Conservation (phyloP, 2,113 vertebrate genomes). For the Pungitius pungitius region DNA sequence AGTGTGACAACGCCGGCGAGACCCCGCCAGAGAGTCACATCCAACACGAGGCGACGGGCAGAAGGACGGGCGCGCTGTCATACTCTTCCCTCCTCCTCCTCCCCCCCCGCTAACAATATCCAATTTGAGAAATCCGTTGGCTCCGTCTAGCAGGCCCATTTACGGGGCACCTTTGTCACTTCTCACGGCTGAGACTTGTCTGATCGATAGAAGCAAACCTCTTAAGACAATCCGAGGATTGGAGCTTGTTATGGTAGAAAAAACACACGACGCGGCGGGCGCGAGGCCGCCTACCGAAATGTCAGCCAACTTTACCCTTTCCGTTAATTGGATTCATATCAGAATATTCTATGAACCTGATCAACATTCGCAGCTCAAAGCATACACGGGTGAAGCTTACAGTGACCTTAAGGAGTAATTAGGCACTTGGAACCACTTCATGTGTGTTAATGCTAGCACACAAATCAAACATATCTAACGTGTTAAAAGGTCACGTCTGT, state of each 20-base stretch:
- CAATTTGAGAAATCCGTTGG: slow-evolving; percentile 10
- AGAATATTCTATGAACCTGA: slow-evolving; percentile 11
- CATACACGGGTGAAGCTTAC: slow-evolving; percentile 13
- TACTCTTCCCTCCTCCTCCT: too few relatives aligned
- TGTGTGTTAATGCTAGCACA: slow-evolving; percentile 13
- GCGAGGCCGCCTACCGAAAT: slow-evolving; percentile 6
- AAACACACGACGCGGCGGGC: not conserved
- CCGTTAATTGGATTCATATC: slow-evolving; percentile 21
- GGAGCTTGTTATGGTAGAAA: slow-evolving; percentile 22
- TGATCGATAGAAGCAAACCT: slow-evolving; percentile 10
- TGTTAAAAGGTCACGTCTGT: slow-evolving; percentile 56
- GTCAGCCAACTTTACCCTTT: slow-evolving; percentile 11
- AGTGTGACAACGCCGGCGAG: slow-evolving; percentile 36
- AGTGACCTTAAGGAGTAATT: slow-evolving; percentile 56
- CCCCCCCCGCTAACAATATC: slow-evolving; percentile 36
- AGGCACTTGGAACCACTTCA: slow-evolving; percentile 30
- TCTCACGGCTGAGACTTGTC: not conserved
- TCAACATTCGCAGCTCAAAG: slow-evolving; percentile 3
- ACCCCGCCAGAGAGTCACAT: slow-evolving; percentile 8
- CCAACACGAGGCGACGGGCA: slow-evolving; percentile 14
- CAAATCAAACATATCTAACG: slow-evolving; percentile 51
- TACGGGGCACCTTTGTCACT: slow-evolving; percentile 3
- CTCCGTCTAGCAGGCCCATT: slow-evolving; percentile 13
- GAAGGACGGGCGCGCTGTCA: slow-evolving; percentile 5
- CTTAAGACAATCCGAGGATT: slow-evolving; percentile 14